phyloP scores from a whole-genome alignment of 2,888 invertebrate species.

The Sepioteuthis lessoniana region DNA sequence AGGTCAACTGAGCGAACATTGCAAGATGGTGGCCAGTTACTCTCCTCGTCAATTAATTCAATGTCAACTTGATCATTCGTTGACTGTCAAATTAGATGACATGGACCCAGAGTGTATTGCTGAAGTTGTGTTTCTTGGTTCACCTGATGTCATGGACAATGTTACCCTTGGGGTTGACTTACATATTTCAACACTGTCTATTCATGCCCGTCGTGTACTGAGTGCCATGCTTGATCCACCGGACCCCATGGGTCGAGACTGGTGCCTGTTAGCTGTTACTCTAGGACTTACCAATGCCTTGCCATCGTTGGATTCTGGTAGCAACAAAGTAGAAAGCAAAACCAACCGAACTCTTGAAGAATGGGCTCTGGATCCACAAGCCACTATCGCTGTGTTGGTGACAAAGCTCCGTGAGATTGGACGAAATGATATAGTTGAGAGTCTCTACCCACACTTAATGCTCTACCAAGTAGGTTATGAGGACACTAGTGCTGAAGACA shows the following conservation, averaged over 20 bases:
- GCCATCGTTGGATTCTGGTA: conserved; percentile 76
- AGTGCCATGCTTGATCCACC: conserved; percentile 77
- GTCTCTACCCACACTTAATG: conserved; percentile 77
- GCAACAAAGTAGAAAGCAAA: conserved; percentile 69
- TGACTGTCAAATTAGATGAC: conserved; percentile 74
- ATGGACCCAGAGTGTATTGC: conserved; percentile 78
- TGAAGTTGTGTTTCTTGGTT: conserved; percentile 80
- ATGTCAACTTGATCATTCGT: conserved; percentile 74
- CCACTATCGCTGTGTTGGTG: conserved; percentile 78
- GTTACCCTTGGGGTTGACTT: conserved; percentile 79
- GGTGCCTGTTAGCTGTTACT: conserved; percentile 78
- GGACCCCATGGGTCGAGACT: conserved; percentile 78
- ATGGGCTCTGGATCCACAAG: conserved; percentile 76
- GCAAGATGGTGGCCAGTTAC: conserved; percentile 66
- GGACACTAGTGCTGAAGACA: conserved; percentile 66
- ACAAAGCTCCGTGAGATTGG: conserved; percentile 79
- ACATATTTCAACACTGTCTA: conserved; percentile 79
- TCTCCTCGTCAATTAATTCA: conserved; percentile 74
- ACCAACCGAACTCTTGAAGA: conserved; percentile 77
- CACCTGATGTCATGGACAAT: conserved; percentile 75
- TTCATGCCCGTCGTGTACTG: conserved; percentile 78
- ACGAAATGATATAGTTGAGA: conserved; percentile 79
- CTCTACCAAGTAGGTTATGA: conserved; percentile 66
- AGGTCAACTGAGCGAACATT: conserved; percentile 62
- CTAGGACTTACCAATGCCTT: conserved; percentile 78